Base-by-base conservation (phyloP, 2,113 vertebrate species). In the Antechinus stuartii region DNA sequence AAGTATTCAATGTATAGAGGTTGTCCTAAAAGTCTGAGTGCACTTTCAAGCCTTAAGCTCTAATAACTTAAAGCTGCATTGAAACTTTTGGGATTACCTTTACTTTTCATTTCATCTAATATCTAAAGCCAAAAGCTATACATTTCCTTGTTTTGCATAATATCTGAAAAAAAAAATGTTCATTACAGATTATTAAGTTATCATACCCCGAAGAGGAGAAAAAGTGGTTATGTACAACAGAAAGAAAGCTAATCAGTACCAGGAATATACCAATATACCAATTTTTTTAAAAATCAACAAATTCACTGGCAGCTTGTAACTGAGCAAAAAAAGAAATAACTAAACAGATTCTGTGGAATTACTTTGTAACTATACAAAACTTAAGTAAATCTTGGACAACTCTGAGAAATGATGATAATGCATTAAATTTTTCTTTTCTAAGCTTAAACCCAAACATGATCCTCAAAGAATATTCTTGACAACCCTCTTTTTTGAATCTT, bases 1-100 rank as follows among this genome's bases (percentile, higher is more conserved):
- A 47, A 91, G 90, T 90, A 95, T 52, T 96, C 96, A 57, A 68
- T 95, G 97, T 95, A 89, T 2, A 96, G n/a, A 84, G 19, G 90
- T n/a, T n/a, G 8, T 8, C 27, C 68, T 16, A 42, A 76, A 84
- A 84, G 35, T 84, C 1, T 19, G 35, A 7, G 6, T 84, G 16
- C 68, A 76, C 14, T 76, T 42, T 42, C 68, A 76, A n/a, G 12
- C 2, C 3, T 61, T 61, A 26, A 46, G 2, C 27, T 9, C 24
- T 55, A n/a, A 84, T n/a, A 42, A 84, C 2, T 84, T 84, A 42
- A n/a, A 42, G 19, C 1, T 76, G 35, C 35, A n/a, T 4, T 19
- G 22, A 76, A 12, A n/a, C 35, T 19, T 76, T n/a, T n/a, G 1
- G 1, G 35, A 22, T 19, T 19, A 14, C 16, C 35, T 7, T 4